Conservation (phyloP, 2,113 vertebrate genomes). For the Desmodus rotundus region DNA sequence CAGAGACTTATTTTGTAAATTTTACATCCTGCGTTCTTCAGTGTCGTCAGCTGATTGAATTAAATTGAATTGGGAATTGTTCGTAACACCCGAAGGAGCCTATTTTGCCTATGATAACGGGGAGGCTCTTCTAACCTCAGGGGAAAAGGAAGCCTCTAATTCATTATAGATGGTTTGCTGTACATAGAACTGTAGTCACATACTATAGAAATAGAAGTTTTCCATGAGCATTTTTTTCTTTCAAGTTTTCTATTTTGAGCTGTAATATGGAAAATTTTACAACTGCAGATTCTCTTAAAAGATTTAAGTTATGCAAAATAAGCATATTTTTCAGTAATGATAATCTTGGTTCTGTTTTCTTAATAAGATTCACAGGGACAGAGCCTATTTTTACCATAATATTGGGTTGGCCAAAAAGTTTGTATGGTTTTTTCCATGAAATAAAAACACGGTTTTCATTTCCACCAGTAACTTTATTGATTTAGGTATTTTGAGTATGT, state of each 20-base stretch:
- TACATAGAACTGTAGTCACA: not conserved
- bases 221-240: not conserved
- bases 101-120: not conserved
- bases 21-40: not conserved
- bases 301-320: not conserved
- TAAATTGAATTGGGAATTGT: not conserved
- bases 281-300: slow-evolving; percentile 29
- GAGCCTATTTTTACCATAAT: not conserved
- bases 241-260: slow-evolving; percentile 31
- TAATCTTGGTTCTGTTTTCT: slow-evolving; percentile 7
- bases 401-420: no score
- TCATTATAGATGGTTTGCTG: not conserved
- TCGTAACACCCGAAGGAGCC: not conserved
- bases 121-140: not conserved
- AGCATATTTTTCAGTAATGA: slow-evolving; percentile 35
- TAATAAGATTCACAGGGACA: slow-evolving; percentile 19
- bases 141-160: not conserved
- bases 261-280: slow-evolving; percentile 11
- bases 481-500: no score
- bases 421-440: no score
- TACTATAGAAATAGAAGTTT: not conserved
- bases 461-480: no score
- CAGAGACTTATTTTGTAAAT: not conserved
- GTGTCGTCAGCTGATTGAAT: not conserved
- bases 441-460: no score